Percentiles rank a stretch among this genome's conserved stretches.
Conservation (phyloP, 2,113 vertebrate genomes). For the Sakesphorus luctuosus region DNA sequence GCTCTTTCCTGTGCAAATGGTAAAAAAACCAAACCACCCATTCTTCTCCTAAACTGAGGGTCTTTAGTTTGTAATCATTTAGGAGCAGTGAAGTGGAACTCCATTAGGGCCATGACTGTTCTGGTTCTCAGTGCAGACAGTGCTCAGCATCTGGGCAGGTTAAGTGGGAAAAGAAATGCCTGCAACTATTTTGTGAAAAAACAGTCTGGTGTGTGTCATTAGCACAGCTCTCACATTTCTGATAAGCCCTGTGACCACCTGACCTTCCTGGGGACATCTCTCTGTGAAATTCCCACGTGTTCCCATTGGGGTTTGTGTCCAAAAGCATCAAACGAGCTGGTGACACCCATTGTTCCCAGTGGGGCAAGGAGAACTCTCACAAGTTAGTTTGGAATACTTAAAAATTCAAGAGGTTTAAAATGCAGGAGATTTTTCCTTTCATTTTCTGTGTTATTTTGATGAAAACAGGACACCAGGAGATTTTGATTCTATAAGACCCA, state of each 20-base stretch:
- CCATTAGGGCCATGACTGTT: not conserved
- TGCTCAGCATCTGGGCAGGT: not conserved
- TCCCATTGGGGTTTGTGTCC: fast-evolving
- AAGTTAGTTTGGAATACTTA: not conserved
- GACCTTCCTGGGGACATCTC: not conserved
- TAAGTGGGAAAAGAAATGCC: not conserved
- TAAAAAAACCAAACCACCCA: not conserved
- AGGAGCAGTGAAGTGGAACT: constrained; percentile 9
- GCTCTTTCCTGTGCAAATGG: not conserved
- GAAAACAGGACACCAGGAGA: not conserved
- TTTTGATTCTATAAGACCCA: fast-evolving
- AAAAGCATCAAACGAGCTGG: not conserved
- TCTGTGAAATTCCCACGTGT: not conserved
- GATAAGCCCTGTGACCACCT: not conserved
- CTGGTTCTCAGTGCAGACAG: not conserved
- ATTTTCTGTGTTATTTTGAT: not conserved
- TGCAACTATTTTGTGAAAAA: not conserved
- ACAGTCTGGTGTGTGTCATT: not conserved
- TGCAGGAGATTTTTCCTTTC: not conserved
- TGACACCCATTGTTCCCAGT: not conserved
- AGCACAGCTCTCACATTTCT: fast-evolving
- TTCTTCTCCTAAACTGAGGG: not conserved
- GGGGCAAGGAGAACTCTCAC: fast-evolving
- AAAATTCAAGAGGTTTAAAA: not conserved
- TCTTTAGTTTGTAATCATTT: not conserved